phyloP scores from a whole-genome alignment of 37 sponge, comb jelly and placozoan genomes.

The Eunapius fragilis region DNA sequence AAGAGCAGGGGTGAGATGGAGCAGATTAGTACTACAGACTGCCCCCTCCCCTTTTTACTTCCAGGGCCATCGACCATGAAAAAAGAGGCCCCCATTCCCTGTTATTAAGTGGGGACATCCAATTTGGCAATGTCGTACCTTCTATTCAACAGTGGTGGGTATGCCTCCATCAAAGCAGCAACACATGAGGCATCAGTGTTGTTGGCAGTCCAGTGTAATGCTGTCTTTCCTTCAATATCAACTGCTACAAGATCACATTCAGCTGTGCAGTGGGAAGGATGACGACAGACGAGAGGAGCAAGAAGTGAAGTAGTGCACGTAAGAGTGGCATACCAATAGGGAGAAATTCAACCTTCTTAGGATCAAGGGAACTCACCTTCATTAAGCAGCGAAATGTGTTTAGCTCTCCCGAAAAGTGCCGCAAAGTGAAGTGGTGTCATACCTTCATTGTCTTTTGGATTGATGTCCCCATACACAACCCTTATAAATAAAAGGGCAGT shows the following conservation, averaged over 20 bases:
- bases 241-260: slow-evolving; percentile 67
- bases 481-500: slow-evolving; percentile 1
- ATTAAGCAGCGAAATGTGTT: slow-evolving; percentile 60
- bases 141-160: slow-evolving; percentile 78
- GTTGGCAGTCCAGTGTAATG: slow-evolving; percentile 84
- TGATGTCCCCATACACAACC: slow-evolving; percentile 67
- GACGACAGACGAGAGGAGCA: neutral
- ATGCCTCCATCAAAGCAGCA: slow-evolving; percentile 47
- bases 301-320: neutral
- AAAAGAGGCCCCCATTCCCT: no score
- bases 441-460: slow-evolving; percentile 70
- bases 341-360: neutral
- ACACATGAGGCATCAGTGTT: slow-evolving; percentile 64
- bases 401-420: slow-evolving; percentile 71
- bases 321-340: neutral
- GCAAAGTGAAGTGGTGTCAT: slow-evolving; percentile 89
- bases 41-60: no score
- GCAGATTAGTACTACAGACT: no score
- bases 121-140: slow-evolving; percentile 38
- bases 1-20: no score
- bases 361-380: slow-evolving; percentile 45
- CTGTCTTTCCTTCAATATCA: slow-evolving; percentile 83
- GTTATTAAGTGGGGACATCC: no score
- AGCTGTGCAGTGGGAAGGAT: slow-evolving; percentile 14
- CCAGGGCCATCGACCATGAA: no score